Conservation (phyloP, 2,888 invertebrate genomes). For the Agapostemon virescens region DNA sequence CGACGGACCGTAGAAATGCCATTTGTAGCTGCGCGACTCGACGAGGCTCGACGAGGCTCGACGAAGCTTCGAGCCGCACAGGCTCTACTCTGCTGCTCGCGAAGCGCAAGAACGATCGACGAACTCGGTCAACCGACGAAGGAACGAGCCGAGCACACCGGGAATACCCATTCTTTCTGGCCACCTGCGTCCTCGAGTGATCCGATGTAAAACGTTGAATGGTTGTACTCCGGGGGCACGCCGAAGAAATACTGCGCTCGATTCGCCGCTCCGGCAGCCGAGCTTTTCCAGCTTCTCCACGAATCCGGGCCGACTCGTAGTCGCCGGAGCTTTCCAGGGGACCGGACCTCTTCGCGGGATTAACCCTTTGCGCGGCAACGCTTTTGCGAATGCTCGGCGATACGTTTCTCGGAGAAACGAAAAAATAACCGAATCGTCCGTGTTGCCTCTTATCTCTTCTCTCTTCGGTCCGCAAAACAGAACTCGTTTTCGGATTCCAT, state of each 20-base stretch:
- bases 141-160: conserved; percentile 40
- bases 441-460: neutral
- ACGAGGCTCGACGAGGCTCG: neutral
- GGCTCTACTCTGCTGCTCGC: neutral
- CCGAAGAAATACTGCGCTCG: conserved; percentile 35
- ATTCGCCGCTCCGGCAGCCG: neutral
- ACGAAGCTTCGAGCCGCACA: too few species aligned
- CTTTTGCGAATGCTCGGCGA: neutral
- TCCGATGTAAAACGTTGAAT: conserved; percentile 58
- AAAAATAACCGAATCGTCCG: too few species aligned
- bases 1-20: conserved; percentile 59
- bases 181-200: conserved; percentile 60
- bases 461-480: too few species aligned
- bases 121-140: conserved; percentile 45
- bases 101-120: conserved; percentile 40
- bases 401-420: neutral
- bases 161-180: conserved; percentile 43
- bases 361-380: neutral
- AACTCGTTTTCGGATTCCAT: too few species aligned
- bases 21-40: conserved; percentile 39
- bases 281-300: neutral
- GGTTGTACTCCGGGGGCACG: conserved; percentile 34
- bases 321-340: neutral
- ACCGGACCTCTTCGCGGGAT: neutral
- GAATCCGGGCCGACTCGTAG: neutral